Base-by-base conservation (phyloP, 2,888 invertebrate genomes). In the Nematopogon swammerdamellus region DNA sequence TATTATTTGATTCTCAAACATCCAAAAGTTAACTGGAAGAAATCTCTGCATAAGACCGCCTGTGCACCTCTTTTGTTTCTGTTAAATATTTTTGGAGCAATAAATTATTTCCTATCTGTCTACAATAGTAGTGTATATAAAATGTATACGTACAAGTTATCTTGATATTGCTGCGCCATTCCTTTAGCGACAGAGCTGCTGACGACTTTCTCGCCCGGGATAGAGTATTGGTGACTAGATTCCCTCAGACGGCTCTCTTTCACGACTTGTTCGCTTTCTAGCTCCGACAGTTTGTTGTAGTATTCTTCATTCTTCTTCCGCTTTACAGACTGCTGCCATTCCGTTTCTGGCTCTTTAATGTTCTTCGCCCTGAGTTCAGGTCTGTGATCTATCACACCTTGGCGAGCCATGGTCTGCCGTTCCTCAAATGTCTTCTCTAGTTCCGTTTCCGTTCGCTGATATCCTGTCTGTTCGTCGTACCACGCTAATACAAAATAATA, bases 391-490 rank as follows among this genome's bases (percentile, higher is more conserved):
- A 85, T 82, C 47, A 83, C 85, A 43, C 80, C 82, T 60, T 85
- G 84, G 58, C 91, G 87, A 57, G 86, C 84, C 60, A 86, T 72
- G 46, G 82, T 82, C 62, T 87, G 87, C 56, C 92, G 86, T 68
- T 95, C 95, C 64, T 93, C 93, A 67, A 95, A 95, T 46, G 91
- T 87, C 68, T 88, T 87, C 68, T 92, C 92, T 60, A 95, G 80
- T 73, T 95, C 95, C 50, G 89, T 91, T 60, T 89, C 91, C 68
- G 85, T 80, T 57, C 93, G 88, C 73, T 94, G 95, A 73, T 92
- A 94, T 67, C 87, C 86, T 57, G 88, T 82, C 66, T 92, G 85
- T 69, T 92, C 94, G 80, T 95, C 95, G 81, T 95, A 95, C 95
- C 95, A 95, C 61, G 95, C 95, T 58, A 58, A 47, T 57, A 57